phyloP scores from a whole-genome alignment of 30 jellyfish, hydroid and myxozoan genomes.

The Chrysaora quinquecirrha region DNA sequence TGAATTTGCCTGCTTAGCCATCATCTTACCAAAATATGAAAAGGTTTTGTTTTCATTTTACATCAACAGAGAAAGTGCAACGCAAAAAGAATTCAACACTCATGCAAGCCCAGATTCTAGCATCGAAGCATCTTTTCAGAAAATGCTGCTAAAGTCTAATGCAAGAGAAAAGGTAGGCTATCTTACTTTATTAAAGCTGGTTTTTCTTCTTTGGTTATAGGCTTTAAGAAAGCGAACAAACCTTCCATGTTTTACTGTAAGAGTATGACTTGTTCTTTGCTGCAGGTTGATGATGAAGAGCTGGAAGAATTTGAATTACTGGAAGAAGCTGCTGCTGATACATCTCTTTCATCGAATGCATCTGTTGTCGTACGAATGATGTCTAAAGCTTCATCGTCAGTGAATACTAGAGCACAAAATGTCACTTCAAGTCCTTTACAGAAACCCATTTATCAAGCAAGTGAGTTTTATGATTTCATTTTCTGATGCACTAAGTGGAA shows the following conservation, averaged over 20 bases:
- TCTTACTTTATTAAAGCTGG: neutral
- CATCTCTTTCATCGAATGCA: conserved; percentile 79
- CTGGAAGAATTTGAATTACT: conserved; percentile 85
- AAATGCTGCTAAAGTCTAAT: conserved; percentile 48
- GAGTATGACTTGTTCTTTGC: no score
- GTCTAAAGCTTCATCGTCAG: conserved; percentile 30
- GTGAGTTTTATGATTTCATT: no score
- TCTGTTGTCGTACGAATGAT: conserved; percentile 57
- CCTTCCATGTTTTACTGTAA: no score
- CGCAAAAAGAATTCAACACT: no score
- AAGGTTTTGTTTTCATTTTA: no score
- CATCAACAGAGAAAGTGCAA: no score
- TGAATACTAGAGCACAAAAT: neutral
- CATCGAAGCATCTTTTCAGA: conserved; percentile 83
- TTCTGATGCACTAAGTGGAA: no score
- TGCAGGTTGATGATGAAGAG: conserved; percentile 86
- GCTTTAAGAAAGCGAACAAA: no score
- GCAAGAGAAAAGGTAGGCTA: conserved; percentile 66
- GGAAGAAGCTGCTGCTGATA: conserved; percentile 88
- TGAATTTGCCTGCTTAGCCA: no score
- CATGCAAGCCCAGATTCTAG: conserved; percentile 36
- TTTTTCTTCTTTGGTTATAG: no score
- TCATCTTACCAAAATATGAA: no score
- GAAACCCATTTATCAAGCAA: neutral
- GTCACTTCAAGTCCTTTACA: conserved; percentile 43